Evolutionary conservation across 2,888 invertebrate species (phyloP), one percentile per base, ranked within the genome.

Genomic region (Melanargia galathea): DNA sequence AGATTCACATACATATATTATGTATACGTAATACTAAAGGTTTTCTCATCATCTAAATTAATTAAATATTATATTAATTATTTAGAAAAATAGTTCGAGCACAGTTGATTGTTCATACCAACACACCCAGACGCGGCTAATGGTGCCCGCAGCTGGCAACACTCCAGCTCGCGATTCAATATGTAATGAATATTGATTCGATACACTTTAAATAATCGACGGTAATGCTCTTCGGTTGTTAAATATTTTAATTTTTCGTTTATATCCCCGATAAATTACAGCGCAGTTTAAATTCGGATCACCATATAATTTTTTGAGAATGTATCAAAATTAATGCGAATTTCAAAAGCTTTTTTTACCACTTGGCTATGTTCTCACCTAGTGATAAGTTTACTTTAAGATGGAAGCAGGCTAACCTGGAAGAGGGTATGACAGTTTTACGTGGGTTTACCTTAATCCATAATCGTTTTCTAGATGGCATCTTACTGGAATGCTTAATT

Each of bases 141-240:
- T 69, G 61, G 60, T 58, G 52, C 10, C 66, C 66, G 59, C 64
- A 60, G 51, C 68, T 69, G 69, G 69, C 69, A 64, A 16, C 33
- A 22, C 64, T 66, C 69, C 69, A 69, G 64, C 26, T 62, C 48
- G 56, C 64, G 64, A 69, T 69, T 66, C 66, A 68, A 69, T 69
- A 63, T 62, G 64, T 68, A 69, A 69, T 69, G 69, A 68, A 69
- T 69, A 69, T 69, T 68, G 69, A 69, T 69, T 69, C 66, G 63
- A 66, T 66, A 63, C 66, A 66, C 66, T 69, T 68, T 69, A 69
- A 68, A 68, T 69, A 69, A 69, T 69, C 69, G 63, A 63, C 63
- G 56, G 59, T 56, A 61, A 56, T 61, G 64, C 64, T 66, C 63
- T 68, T 66, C 66, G 64, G 66, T 66, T 62, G 64, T 64, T 64